Percentiles rank a stretch among this genome's conserved stretches.
Evolutionary conservation across 2,888 invertebrate genomes (phyloP).

Genomic region (Latheticus oryzae): DNA sequence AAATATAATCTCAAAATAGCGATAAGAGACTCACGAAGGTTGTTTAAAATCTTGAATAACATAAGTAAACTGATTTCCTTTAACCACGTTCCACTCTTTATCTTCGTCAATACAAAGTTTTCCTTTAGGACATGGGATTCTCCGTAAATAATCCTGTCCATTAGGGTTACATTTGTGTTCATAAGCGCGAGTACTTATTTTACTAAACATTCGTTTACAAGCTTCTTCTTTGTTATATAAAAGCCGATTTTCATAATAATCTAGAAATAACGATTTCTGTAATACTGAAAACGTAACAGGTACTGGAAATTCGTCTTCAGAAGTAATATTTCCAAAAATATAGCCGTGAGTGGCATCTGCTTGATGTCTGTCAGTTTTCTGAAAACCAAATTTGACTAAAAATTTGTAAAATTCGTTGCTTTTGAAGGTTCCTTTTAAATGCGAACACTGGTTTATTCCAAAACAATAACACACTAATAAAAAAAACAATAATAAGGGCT

Average conservation of each 20-base stretch:
- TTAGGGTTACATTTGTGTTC: slow-evolving; percentile 84
- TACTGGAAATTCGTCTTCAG: slow-evolving; percentile 73
- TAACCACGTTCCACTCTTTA: slow-evolving; percentile 84
- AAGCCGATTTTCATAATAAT: slow-evolving; percentile 86
- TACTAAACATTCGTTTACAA: slow-evolving; percentile 88
- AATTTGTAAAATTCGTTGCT: slow-evolving; percentile 88
- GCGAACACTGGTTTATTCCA: slow-evolving; percentile 62
- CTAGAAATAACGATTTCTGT: slow-evolving; percentile 88
- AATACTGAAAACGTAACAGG: slow-evolving; percentile 89
- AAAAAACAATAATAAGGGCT: slow-evolving; percentile 46
- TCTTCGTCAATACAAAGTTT: slow-evolving; percentile 89
- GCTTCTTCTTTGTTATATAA: slow-evolving; percentile 76
- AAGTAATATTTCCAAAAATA: slow-evolving; percentile 95
- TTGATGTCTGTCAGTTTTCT: slow-evolving; percentile 91
- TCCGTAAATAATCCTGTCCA: slow-evolving; percentile 83
- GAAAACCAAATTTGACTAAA: slow-evolving; percentile 95
- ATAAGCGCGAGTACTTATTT: slow-evolving; percentile 84
- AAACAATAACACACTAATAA: slow-evolving; percentile 46
- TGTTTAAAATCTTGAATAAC: slow-evolving; percentile 89
- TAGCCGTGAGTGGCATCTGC: slow-evolving; percentile 91
- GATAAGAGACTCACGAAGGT: slow-evolving; percentile 76
- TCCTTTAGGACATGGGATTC: slow-evolving; percentile 84
- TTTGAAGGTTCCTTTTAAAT: slow-evolving; percentile 74
- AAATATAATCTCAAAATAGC: not conserved
- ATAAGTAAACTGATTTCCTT: slow-evolving; percentile 93